Evolutionary conservation across 2,113 vertebrate genomes (phyloP).

Genomic region (Cichladusa arquata): DNA sequence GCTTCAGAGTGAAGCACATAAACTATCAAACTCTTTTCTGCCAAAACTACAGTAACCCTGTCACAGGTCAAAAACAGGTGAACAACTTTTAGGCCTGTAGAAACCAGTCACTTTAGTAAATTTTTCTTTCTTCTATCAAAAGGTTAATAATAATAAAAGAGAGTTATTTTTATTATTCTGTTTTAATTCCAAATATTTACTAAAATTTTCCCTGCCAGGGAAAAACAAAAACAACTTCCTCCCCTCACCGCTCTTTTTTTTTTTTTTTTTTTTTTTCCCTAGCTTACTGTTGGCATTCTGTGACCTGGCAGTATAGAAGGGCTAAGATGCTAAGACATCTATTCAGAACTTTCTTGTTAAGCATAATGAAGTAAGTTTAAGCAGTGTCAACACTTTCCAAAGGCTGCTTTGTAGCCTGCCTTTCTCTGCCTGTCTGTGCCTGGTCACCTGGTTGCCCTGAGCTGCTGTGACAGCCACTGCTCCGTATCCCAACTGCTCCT

Average conservation of each 20-base stretch:
- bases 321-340: not conserved
- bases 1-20: not conserved
- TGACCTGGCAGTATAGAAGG: not conserved
- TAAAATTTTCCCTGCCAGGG: not conserved
- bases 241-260: fast-evolving
- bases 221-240: fast-evolving
- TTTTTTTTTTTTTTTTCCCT: not conserved
- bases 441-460: not conserved
- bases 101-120: not conserved
- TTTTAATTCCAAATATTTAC: not conserved
- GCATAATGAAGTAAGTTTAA: not conserved
- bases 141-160: not conserved
- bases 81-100: not conserved
- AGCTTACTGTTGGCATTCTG: not conserved
- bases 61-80: not conserved
- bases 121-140: not conserved
- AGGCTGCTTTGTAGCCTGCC: not conserved
- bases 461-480: not conserved
- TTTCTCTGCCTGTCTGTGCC: not conserved
- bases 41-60: not conserved
- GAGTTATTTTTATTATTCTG: not conserved
- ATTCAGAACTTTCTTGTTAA: not conserved
- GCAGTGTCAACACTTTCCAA: not conserved
- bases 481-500: not conserved
- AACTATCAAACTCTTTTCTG: not conserved